Evolutionary conservation across 2,113 vertebrate genomes (phyloP).

Genomic region (Heteronetta atricapilla): DNA sequence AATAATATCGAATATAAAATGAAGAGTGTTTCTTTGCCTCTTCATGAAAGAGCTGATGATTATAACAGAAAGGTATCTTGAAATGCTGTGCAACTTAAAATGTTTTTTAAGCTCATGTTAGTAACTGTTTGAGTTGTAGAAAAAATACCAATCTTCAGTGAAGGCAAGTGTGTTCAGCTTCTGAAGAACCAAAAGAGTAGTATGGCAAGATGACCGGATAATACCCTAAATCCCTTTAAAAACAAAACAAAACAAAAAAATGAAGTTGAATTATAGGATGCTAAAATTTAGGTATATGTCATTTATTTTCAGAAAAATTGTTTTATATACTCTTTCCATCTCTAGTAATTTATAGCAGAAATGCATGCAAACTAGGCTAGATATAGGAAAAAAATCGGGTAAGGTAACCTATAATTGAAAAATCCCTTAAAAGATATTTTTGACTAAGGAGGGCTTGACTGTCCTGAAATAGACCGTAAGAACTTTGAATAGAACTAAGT

Average conservation of each 20-base stretch:
- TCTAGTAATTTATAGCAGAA: neutral
- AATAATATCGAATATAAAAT: neutral
- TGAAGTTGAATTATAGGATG: neutral
- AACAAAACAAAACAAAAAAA: neutral
- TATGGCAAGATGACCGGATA: neutral
- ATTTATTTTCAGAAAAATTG: neutral
- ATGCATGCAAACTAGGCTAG: neutral
- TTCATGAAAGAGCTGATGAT: neutral
- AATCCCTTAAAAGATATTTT: neutral
- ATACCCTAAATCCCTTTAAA: neutral
- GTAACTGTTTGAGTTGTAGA: neutral
- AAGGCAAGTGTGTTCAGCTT: neutral
- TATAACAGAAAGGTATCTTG: neutral
- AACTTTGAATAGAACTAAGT: neutral
- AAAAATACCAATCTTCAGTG: neutral
- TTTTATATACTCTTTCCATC: neutral
- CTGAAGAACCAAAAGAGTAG: neutral
- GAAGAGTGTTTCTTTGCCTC: neutral
- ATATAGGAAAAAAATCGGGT: neutral
- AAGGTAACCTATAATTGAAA: neutral
- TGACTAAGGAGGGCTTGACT: neutral
- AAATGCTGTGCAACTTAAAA: neutral
- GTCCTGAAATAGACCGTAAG: neutral
- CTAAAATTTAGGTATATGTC: neutral
- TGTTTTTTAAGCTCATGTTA: neutral